Base-by-base conservation (phyloP, 2,797 vertebrate species). In the Falco concolor region DNA sequence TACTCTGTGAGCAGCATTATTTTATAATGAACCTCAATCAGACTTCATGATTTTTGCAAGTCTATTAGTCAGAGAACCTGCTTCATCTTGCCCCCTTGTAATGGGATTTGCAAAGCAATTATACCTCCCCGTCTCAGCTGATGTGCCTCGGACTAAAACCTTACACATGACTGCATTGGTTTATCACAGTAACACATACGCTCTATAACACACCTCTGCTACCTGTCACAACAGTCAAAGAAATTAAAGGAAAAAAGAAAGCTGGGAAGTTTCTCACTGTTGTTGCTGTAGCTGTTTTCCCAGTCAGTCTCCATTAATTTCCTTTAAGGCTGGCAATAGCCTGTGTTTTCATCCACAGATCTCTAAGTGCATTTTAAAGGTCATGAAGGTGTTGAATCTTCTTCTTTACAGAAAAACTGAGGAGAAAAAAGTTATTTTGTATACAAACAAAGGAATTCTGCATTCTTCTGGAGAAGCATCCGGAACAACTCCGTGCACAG, bases 81-180 rank as follows among this genome's bases (percentile, higher is more conserved):
- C 74, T 93, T 93, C 84, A 90, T 93, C 95, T 90, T 94, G 95
- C 80, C 84, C 87, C 76, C 75, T 74, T 78, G 82, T 95, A 97
- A 97, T 95, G 75, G 94, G 93, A 92, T 94, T 96, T 96, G 84
- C 90, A 91, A 87, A 90, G 91, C 79, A 95, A 96, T 97, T 97
- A 96, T 92, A 86, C 44, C 49, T 89, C 13, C 28, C 65, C 0
- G 32, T 94, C 85, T 93, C 85, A 89, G 78, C 5, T 93, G 81
- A 89, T 60, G 56, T 83, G 73, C 34, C 80, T 96, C 2, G 1
- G 61, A 94, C 87, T 93, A 75, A 93, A 78, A 84, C 74, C 86
- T 56, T 82, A 72, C 84, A 90, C 91, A 91, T 81, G 78, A 80
- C 86, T 91, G 90, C 64, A 59, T 90, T 89, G 60, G 52, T 96